phyloP scores from a whole-genome alignment of 2,113 vertebrate species.

The Potamarius usumacintae region DNA sequence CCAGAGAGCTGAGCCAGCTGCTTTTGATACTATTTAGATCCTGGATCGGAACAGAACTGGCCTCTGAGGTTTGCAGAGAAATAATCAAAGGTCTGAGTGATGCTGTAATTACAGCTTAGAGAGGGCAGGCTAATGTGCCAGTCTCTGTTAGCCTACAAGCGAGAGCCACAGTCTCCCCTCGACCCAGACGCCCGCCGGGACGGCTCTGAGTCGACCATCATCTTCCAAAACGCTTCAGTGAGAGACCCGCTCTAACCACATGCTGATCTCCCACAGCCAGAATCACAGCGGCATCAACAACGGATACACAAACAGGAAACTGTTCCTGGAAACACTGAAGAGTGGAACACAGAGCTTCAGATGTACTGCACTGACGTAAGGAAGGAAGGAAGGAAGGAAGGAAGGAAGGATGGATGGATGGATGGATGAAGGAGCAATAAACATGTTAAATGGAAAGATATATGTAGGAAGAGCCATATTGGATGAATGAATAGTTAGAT shows the following conservation, averaged over 20 bases:
- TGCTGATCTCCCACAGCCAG: background rate
- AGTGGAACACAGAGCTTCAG: background rate
- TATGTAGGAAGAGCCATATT: background rate
- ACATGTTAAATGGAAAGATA: background rate
- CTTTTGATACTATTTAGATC: slow-evolving; percentile 56
- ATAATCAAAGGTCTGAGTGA: slow-evolving; percentile 55
- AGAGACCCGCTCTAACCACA: slow-evolving; percentile 15
- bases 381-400: background rate
- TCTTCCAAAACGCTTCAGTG: background rate
- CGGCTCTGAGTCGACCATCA: background rate
- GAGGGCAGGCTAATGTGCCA: slow-evolving; percentile 42
- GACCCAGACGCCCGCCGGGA: slow-evolving; percentile 36
- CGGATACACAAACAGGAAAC: background rate
- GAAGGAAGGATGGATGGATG: background rate
- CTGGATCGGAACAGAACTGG: slow-evolving; percentile 52
- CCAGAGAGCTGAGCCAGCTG: slow-evolving; percentile 27
- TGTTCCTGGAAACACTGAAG: background rate
- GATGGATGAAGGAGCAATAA: background rate
- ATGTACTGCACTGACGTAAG: background rate
- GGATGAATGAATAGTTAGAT: background rate
- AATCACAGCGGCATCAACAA: slow-evolving; percentile 16
- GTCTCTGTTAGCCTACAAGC: slow-evolving; percentile 48
- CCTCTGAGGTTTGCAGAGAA: slow-evolving; percentile 52
- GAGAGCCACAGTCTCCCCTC: slow-evolving; percentile 52
- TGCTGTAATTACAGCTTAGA: slow-evolving; percentile 62